Percentiles rank a stretch among this genome's conserved stretches.
Evolutionary conservation across 1,140 invertebrate genomes (phyloP).

Genomic region (Drosophila kikkawai): DNA sequence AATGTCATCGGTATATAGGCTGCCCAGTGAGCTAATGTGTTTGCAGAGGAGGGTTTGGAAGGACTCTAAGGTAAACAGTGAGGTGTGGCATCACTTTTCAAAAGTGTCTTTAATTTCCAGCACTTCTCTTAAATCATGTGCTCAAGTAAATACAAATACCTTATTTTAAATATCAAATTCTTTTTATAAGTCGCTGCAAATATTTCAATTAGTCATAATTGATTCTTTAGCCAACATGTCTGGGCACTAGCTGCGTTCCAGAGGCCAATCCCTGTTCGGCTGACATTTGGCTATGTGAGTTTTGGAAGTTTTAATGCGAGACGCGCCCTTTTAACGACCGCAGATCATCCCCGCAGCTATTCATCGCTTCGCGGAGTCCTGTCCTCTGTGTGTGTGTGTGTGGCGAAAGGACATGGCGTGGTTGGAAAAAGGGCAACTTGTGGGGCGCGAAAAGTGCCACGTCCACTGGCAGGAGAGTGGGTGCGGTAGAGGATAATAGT

Average conservation of each 20-base stretch:
- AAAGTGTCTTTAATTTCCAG: not conserved
- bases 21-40: constrained; percentile 13
- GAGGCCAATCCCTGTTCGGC: constrained; percentile 66
- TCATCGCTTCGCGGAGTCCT: constrained; percentile 19
- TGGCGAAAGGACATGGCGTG: constrained; percentile 48
- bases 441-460: constrained; percentile 74
- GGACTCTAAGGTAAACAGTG: not conserved
- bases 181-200: not conserved
- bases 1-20: constrained; percentile 44
- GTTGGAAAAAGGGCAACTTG: constrained; percentile 68
- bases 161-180: constrained; percentile 3
- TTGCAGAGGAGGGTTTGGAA: not conserved
- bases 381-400: constrained; percentile 4
- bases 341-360: constrained; percentile 64
- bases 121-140: not conserved
- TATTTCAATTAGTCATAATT: constrained; percentile 64
- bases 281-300: constrained; percentile 66
- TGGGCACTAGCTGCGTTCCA: constrained; percentile 15
- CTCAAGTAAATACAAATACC: not conserved
- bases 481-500: constrained; percentile 30
- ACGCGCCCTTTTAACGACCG: constrained; percentile 77
- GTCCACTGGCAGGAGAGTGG: constrained; percentile 40
- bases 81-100: not conserved
- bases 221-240: constrained; percentile 30
- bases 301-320: constrained; percentile 57